phyloP scores from a whole-genome alignment of 2,113 vertebrate genomes.

The Lepus europaeus region DNA sequence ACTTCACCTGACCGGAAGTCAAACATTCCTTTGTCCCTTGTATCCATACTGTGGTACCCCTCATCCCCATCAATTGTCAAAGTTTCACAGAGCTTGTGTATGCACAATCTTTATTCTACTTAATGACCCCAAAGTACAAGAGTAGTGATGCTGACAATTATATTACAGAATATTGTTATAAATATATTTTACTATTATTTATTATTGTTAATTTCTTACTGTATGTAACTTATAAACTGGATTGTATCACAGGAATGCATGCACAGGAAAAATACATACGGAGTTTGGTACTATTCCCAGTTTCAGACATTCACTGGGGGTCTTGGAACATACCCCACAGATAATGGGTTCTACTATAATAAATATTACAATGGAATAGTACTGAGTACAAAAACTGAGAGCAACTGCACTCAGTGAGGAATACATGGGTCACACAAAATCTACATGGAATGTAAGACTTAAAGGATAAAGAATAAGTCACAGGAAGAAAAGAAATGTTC shows the following conservation, averaged over 20 bases:
- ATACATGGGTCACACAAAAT: background rate
- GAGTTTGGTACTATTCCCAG: too few species aligned
- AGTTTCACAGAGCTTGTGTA: background rate
- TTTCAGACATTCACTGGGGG: too few species aligned
- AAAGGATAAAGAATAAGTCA: background rate
- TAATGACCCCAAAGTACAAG: background rate
- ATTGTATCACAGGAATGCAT: too few species aligned
- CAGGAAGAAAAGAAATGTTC: constrained; percentile 15
- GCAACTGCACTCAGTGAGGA: background rate
- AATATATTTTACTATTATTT: too few species aligned
- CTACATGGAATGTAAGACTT: background rate
- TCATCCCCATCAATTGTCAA: background rate
- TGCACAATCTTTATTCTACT: background rate
- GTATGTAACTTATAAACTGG: too few species aligned
- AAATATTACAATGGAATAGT: background rate
- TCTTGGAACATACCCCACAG: too few species aligned
- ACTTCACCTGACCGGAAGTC: background rate
- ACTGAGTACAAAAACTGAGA: background rate
- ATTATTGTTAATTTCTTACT: too few species aligned
- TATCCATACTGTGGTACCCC: background rate
- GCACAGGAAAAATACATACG: too few species aligned
- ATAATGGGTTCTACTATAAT: background rate
- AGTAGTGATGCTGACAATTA: background rate
- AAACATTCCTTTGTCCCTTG: background rate
- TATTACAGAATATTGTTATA: too few species aligned